A percentile compares a stretch with the other conserved stretches of the same genome.
phyloP scores from a whole-genome alignment of 2,888 invertebrate species.

The Drosophila picticornis region DNA sequence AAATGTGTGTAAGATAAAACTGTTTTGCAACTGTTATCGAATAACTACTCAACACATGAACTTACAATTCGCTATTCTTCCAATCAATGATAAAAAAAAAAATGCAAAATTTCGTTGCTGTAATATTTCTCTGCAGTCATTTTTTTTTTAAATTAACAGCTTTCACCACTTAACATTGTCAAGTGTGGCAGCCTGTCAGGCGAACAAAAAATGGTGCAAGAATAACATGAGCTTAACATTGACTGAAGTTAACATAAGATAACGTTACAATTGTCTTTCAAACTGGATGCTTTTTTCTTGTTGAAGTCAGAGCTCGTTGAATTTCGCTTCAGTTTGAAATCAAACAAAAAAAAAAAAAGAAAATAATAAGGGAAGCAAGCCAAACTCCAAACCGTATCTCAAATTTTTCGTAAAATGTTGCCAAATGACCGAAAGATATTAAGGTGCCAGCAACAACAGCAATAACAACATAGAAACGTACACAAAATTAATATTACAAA shows the following conservation, averaged over 20 bases:
- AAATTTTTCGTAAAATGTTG: slow-evolving; percentile 52
- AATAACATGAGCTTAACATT: slow-evolving; percentile 16
- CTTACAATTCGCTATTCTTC: background rate
- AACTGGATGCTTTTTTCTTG: slow-evolving; percentile 18
- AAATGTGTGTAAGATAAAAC: background rate
- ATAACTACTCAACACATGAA: background rate
- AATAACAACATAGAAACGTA: background rate
- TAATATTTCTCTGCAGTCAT: too few relatives aligned
- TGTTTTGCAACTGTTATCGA: background rate
- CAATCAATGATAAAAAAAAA: background rate
- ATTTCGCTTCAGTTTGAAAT: slow-evolving; percentile 18
- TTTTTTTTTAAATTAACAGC: background rate
- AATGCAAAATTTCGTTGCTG: background rate
- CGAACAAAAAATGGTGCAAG: slow-evolving; percentile 22
- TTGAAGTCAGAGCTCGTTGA: slow-evolving; percentile 9
- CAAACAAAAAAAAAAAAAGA: background rate
- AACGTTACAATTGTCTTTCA: slow-evolving; percentile 36
- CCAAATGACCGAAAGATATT: slow-evolving; percentile 65
- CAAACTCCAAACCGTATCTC: slow-evolving; percentile 1
- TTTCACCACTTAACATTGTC: background rate
- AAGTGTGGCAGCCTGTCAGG: slow-evolving; percentile 35
- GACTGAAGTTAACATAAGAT: slow-evolving; percentile 19
- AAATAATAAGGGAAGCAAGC: background rate
- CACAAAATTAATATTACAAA: background rate
- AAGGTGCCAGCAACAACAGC: slow-evolving; percentile 45